A percentile compares a stretch with the other conserved stretches of the same genome.
These are phyloP conservation scores for Prinia subflava DNA, from an alignment of 2,113 vertebrate species.

Conservation along the genomic window DNA sequence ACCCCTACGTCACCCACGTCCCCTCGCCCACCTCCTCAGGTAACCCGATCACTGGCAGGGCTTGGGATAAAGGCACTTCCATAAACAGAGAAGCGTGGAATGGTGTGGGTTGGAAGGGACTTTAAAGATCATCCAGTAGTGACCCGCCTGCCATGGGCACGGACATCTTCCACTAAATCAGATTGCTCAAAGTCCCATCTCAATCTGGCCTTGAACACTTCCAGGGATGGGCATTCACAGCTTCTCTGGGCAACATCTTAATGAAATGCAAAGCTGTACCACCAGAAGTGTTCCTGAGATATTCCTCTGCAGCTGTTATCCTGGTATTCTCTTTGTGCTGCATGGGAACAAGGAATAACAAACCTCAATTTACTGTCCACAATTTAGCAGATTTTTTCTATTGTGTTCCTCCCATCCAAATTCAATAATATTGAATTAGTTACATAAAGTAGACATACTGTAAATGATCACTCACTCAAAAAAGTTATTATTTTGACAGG, in stretches of 20 bases:
- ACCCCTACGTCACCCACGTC: constrained; percentile 95
- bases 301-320: neutral
- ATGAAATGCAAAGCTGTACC: neutral
- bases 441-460: neutral
- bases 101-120: neutral
- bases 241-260: neutral
- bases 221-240: neutral
- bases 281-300: neutral
- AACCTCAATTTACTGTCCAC: neutral
- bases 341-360: neutral
- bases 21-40: constrained; percentile 86
- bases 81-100: accelerated
- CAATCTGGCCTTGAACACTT: neutral
- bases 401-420: neutral
- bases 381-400: neutral
- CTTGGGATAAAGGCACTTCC: neutral
- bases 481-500: neutral
- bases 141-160: neutral
- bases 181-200: neutral
- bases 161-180: neutral
- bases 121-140: no score
- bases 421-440: neutral
- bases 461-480: neutral
- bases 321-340: neutral
- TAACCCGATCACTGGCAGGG: constrained; percentile 14